Percentiles rank a stretch among this genome's conserved stretches.
phyloP scores from a whole-genome alignment of 2,888 invertebrate genomes.

The Orchesella flavescens region DNA sequence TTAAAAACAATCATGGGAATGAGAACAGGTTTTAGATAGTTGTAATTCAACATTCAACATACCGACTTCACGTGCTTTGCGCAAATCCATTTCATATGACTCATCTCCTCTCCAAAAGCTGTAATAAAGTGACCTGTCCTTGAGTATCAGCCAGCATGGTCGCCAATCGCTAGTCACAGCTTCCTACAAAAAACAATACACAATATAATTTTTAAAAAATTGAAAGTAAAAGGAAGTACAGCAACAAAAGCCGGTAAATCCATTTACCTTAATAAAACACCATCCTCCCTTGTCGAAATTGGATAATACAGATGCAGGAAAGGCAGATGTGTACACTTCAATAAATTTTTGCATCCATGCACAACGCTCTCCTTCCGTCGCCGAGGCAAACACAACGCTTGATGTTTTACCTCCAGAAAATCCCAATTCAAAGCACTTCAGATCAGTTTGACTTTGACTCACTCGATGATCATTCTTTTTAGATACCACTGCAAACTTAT shows the following conservation, averaged over 20 bases:
- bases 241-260: neutral
- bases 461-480: constrained; percentile 69
- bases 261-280: constrained; percentile 81
- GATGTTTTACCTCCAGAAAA: constrained; percentile 60
- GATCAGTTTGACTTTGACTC: constrained; percentile 77
- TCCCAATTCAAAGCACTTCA: constrained; percentile 80
- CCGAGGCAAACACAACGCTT: constrained; percentile 72
- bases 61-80: constrained; percentile 88
- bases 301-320: constrained; percentile 81
- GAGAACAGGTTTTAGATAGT: too few species aligned
- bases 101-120: constrained; percentile 74
- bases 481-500: constrained; percentile 76
- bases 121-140: constrained; percentile 80
- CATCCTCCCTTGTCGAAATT: constrained; percentile 86
- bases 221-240: neutral
- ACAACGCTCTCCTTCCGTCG: constrained; percentile 75
- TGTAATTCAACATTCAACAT: too few species aligned
- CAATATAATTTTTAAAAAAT: neutral
- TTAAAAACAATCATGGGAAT: too few species aligned
- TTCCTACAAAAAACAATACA: constrained; percentile 59
- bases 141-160: constrained; percentile 86
- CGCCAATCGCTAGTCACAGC: constrained; percentile 77
- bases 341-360: constrained; percentile 87
- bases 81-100: constrained; percentile 82
- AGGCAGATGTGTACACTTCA: constrained; percentile 82